Conservation (phyloP, 64 coral and sea anemone genomes). For the Anthopleura sola region DNA sequence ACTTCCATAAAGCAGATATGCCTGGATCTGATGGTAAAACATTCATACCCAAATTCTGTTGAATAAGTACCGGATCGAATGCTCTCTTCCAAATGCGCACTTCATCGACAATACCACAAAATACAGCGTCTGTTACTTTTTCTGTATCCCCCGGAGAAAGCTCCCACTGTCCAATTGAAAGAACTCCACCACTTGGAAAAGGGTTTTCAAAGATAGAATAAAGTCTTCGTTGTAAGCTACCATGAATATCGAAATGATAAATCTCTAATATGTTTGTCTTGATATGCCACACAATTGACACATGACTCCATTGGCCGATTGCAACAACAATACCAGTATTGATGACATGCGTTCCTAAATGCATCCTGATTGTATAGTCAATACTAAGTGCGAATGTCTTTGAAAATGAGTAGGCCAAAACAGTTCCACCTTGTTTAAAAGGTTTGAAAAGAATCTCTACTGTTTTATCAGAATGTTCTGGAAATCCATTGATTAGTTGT, state of each 20-base stretch:
- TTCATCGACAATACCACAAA: slow-evolving; percentile 85
- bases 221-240: slow-evolving; percentile 54
- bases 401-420: slow-evolving; percentile 72
- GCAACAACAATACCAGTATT: slow-evolving; percentile 57
- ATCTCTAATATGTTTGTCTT: slow-evolving; percentile 41
- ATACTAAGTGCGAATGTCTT: slow-evolving; percentile 74
- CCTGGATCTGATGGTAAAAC: slow-evolving; percentile 69
- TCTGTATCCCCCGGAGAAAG: slow-evolving; percentile 75
- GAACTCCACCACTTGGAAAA: slow-evolving; percentile 70
- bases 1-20: slow-evolving; percentile 81
- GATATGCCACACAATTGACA: slow-evolving; percentile 73
- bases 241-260: slow-evolving; percentile 60
- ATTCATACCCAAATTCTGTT: slow-evolving; percentile 93
- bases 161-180: slow-evolving; percentile 90
- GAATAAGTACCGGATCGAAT: slow-evolving; percentile 80
- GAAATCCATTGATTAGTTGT: slow-evolving; percentile 61
- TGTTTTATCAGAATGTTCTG: slow-evolving; percentile 50
- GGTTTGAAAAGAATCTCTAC: slow-evolving; percentile 83
- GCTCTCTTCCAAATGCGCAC: slow-evolving; percentile 84
- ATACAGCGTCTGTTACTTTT: slow-evolving; percentile 23
- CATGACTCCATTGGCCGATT: slow-evolving; percentile 63
- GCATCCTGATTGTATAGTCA: slow-evolving; percentile 43
- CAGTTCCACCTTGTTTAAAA: slow-evolving; percentile 58
- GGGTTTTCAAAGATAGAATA: slow-evolving; percentile 46
- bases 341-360: slow-evolving; percentile 28